Base-by-base conservation (phyloP, 2,797 vertebrate genomes). In the Catharus ustulatus region DNA sequence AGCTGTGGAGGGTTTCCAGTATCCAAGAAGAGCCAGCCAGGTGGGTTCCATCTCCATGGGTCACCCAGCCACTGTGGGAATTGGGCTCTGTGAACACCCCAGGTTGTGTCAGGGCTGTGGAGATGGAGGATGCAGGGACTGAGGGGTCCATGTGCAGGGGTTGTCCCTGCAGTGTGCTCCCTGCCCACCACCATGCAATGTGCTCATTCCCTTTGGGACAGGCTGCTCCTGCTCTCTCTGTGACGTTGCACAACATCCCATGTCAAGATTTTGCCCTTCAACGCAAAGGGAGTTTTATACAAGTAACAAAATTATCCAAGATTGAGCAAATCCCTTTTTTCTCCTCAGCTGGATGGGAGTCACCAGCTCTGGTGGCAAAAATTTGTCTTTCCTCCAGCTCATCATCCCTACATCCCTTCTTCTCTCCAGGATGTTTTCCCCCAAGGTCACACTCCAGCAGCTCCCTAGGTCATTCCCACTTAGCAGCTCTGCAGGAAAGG, bases 141-240 rank as follows among this genome's bases (percentile, higher is more conserved):
- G 64, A 34, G 63, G 63, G 63, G 58, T n/a, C 16, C 42, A 15
- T 0, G 2, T 6, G 48, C 49, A 81, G 38, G 0, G 0, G 81
- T n/a, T 42, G 40, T 43, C 80, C 46, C 32, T 61, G 42, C 58
- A 32, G 45, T 48, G 38, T 18, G 32, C 20, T 58, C 7, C 0
- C 5, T 26, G 38, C 68, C 71, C 5, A 0, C 0, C 0, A 8
- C 0, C 1, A 32, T 10, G 26, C 63, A 68, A 5, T 1, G 0
- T 4, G 24, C 73, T 72, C 6, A 0, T 62, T 81, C 43, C 58
- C 36, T 6, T 48, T 6, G 24, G 67, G 34, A 34, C 54, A 5
- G 36, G 23, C 66, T 74, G 40, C 61, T 42, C 29, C 57, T 15
- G 58, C 26, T 57, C 43, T 29, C 30, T 15, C 78, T 0, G 1